These are phyloP conservation scores for Gobio occitaniae DNA, from an alignment of 2,797 vertebrate species.

Conservation along the genomic window DNA sequence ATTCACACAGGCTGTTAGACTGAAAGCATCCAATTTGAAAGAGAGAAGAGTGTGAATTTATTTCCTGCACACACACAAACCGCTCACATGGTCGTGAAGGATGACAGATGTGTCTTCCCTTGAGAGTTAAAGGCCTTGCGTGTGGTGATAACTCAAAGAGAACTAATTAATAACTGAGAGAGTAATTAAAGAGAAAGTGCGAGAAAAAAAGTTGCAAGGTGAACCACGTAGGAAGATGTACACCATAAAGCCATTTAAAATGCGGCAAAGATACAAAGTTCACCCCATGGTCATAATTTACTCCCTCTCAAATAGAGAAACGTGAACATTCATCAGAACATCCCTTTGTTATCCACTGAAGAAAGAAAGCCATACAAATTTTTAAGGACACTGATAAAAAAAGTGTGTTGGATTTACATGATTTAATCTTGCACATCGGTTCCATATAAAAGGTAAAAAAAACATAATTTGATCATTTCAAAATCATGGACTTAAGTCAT, in stretches of 20 bases:
- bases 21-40: background rate
- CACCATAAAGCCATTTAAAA: background rate
- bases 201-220: background rate
- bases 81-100: slow-evolving; percentile 25
- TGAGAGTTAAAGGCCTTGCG: slow-evolving; percentile 63
- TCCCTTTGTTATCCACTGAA: too few relatives aligned
- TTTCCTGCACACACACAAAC: slow-evolving; percentile 11
- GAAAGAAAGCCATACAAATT: too few relatives aligned
- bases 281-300: background rate
- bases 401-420: too few relatives aligned
- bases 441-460: too few relatives aligned
- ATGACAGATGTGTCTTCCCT: slow-evolving; percentile 70
- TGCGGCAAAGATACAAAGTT: background rate
- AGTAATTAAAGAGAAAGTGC: slow-evolving; percentile 1
- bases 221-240: background rate
- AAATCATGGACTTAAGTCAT: too few relatives aligned
- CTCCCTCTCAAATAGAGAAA: background rate
- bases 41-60: slow-evolving; percentile 31
- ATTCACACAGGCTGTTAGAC: background rate
- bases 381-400: too few relatives aligned
- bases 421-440: too few relatives aligned
- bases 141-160: slow-evolving; percentile 65
- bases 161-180: slow-evolving; percentile 70
- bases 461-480: too few relatives aligned
- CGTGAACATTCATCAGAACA: too few relatives aligned